phyloP scores from a whole-genome alignment of 2,888 invertebrate species.

The Chloroclysta siterata region DNA sequence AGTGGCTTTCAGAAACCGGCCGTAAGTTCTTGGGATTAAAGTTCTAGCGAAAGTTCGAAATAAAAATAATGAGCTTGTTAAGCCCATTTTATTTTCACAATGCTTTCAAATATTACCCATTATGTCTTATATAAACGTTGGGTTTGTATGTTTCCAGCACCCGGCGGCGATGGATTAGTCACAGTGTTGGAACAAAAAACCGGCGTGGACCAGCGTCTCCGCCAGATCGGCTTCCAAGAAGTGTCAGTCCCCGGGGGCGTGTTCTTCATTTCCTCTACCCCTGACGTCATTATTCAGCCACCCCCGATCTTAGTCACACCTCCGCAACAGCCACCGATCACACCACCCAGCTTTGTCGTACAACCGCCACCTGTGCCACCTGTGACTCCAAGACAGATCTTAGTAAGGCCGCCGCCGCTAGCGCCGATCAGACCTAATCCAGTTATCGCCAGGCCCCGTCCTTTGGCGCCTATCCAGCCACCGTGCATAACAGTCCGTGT shows the following conservation, averaged over 20 bases:
- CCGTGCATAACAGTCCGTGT: slow-evolving; percentile 59
- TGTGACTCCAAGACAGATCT: slow-evolving; percentile 56
- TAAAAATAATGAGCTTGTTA: too few species aligned
- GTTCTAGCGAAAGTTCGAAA: too few species aligned
- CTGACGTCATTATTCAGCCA: slow-evolving; percentile 68
- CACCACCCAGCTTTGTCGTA: slow-evolving; percentile 55
- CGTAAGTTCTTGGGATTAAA: too few species aligned
- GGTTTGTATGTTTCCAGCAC: slow-evolving; percentile 50
- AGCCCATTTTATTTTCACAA: not conserved
- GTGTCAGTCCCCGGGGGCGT: slow-evolving; percentile 65
- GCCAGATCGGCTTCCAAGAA: slow-evolving; percentile 58
- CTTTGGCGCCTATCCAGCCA: slow-evolving; percentile 54
- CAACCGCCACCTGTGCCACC: slow-evolving; percentile 54
- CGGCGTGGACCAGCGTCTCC: slow-evolving; percentile 49
- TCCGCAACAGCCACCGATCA: slow-evolving; percentile 51
- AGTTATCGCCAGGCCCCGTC: slow-evolving; percentile 58
- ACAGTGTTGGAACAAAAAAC: slow-evolving; percentile 50
- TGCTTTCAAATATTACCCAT: not conserved
- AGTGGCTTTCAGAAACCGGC: too few species aligned
- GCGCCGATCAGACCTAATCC: slow-evolving; percentile 58
- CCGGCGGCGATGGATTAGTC: slow-evolving; percentile 61
- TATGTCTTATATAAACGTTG: not conserved
- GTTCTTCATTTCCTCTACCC: slow-evolving; percentile 60
- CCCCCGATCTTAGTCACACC: slow-evolving; percentile 67
- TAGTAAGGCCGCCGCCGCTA: slow-evolving; percentile 53